phyloP scores from a whole-genome alignment of 2,113 vertebrate genomes.

The Miniopterus natalensis region DNA sequence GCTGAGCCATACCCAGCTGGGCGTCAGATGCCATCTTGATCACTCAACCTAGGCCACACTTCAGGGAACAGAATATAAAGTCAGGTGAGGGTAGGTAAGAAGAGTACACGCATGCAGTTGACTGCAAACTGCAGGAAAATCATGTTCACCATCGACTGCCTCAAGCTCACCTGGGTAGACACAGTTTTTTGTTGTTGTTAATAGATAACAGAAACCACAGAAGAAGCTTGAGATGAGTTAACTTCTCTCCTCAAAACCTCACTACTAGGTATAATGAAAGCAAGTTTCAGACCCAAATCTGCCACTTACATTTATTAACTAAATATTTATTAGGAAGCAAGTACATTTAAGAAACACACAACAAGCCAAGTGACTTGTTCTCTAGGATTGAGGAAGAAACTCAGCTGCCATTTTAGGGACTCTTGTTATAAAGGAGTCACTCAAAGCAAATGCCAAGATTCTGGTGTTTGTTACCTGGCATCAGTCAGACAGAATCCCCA shows the following conservation, averaged over 20 bases:
- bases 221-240: not conserved
- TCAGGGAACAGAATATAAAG: not conserved
- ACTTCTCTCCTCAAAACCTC: not conserved
- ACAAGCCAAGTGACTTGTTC: not conserved
- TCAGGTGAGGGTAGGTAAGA: not conserved
- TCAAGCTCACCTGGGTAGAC: not conserved
- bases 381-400: not conserved
- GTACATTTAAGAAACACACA: not conserved
- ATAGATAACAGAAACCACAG: not conserved
- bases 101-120: not conserved
- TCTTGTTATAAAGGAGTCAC: not conserved
- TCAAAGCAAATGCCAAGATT: not conserved
- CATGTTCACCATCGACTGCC: not conserved
- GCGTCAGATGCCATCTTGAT: not conserved
- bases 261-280: not conserved
- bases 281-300: not conserved
- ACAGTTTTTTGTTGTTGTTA: not conserved
- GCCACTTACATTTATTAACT: not conserved
- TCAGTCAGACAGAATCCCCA: not conserved
- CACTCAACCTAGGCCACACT: not conserved
- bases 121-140: not conserved
- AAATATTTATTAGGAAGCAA: constrained; percentile 32
- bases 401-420: not conserved
- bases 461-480: constrained; percentile 6
- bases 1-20: too few species aligned